Conservation (phyloP, 2,113 vertebrate genomes). For the Muntiacus muntjak region DNA sequence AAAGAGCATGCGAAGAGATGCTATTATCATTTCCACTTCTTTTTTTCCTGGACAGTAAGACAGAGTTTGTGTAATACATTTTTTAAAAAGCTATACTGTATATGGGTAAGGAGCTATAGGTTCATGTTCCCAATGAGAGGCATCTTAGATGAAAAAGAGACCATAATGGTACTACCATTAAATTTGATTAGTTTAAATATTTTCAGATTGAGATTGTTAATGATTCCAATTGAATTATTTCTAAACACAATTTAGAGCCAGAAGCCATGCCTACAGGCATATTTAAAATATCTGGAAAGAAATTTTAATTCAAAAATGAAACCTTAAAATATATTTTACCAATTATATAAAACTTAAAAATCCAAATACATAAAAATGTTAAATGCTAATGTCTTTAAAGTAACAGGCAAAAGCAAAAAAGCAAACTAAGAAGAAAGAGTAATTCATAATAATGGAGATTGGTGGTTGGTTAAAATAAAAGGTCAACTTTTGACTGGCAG, state of each 20-base stretch:
- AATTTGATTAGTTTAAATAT: background rate
- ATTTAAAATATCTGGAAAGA: background rate
- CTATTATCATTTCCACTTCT: background rate
- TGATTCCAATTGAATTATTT: background rate
- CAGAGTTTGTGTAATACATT: background rate
- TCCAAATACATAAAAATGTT: background rate
- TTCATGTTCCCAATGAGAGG: background rate
- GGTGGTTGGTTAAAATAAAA: background rate
- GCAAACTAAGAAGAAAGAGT: background rate
- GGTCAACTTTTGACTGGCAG: background rate
- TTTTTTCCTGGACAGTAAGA: background rate
- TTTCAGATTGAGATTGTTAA: background rate
- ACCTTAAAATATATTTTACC: background rate
- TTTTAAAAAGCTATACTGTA: background rate
- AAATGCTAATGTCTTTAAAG: background rate
- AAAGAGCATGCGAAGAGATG: fast-evolving
- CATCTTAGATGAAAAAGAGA: background rate
- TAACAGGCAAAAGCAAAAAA: background rate
- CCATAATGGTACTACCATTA: background rate
- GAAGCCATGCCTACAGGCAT: no score
- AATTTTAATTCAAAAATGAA: background rate
- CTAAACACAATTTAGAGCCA: background rate
- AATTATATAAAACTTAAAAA: background rate
- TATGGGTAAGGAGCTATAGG: background rate
- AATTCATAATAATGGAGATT: background rate